Evolutionary conservation across 2,888 invertebrate genomes (phyloP).

Genomic region (Dascillus cervinus): DNA sequence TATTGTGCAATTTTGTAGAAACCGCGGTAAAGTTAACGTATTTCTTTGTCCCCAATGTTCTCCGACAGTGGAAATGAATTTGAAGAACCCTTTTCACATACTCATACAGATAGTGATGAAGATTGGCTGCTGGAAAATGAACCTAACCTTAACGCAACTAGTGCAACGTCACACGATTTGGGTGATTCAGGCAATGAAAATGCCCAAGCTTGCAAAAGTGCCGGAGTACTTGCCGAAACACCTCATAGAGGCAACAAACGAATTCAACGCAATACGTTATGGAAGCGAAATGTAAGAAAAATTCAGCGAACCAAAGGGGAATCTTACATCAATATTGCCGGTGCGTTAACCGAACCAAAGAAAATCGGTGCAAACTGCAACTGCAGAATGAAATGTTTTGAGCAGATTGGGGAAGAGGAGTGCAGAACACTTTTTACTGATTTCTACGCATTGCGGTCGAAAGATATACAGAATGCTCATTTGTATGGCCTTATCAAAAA

Average conservation of each 20-base stretch:
- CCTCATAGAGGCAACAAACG: background rate
- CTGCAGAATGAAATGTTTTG: slow-evolving; percentile 2
- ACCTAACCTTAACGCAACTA: no score
- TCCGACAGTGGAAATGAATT: no score
- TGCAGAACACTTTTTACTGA: background rate
- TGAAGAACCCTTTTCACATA: no score
- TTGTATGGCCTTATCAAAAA: slow-evolving; percentile 1
- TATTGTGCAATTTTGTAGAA: no score
- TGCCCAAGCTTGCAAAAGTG: no score
- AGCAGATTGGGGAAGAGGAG: slow-evolving; percentile 1
- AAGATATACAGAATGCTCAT: slow-evolving; percentile 3
- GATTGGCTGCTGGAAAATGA: no score
- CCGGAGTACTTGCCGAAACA: no score
- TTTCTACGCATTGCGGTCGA: slow-evolving; percentile 1
- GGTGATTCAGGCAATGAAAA: no score
- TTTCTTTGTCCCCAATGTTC: no score
- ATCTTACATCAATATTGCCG: background rate
- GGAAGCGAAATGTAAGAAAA: background rate
- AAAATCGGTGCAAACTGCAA: background rate
- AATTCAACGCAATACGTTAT: background rate
- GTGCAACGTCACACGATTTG: no score
- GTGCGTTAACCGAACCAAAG: background rate
- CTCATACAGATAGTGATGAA: no score
- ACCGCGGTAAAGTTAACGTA: no score
- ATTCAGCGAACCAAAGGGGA: background rate